Evolutionary conservation across 2,113 vertebrate genomes (phyloP).

Genomic region (Zapornia atra): DNA sequence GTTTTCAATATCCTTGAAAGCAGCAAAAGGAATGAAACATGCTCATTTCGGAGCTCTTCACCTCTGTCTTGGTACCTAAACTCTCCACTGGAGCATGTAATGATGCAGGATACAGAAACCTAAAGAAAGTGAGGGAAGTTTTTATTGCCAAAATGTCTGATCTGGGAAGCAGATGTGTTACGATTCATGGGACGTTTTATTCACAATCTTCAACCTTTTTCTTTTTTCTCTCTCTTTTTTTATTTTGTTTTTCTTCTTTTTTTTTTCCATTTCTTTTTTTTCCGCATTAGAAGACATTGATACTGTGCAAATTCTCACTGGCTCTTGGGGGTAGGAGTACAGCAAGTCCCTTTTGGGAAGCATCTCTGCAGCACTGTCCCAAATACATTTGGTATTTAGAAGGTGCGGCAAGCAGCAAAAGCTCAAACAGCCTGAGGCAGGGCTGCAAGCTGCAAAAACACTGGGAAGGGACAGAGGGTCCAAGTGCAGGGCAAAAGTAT

Average conservation of each 20-base stretch:
- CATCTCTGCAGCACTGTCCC: not conserved
- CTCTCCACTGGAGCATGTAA: not conserved
- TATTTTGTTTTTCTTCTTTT: not conserved
- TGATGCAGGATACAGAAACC: not conserved
- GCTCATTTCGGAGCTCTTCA: not conserved
- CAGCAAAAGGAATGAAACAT: not conserved
- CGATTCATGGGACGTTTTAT: not conserved
- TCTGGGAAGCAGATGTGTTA: not conserved
- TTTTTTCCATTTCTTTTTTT: not conserved
- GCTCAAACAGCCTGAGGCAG: not conserved
- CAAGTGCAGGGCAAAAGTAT: not conserved
- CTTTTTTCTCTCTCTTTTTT: not conserved
- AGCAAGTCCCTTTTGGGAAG: not conserved
- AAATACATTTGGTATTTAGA: not conserved
- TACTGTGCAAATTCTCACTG: not conserved
- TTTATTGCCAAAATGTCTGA: not conserved
- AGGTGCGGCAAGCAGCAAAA: not conserved
- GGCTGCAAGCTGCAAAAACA: not conserved
- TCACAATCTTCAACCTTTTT: rapidly evolving
- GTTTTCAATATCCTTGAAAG: not conserved
- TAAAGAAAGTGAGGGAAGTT: not conserved
- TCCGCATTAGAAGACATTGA: not conserved
- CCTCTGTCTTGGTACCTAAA: not conserved
- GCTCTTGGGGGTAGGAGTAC: not conserved
- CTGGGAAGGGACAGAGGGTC: not conserved